Evolutionary conservation across 2,797 vertebrate species (phyloP).

Genomic region (Scyliorhinus canicula): DNA sequence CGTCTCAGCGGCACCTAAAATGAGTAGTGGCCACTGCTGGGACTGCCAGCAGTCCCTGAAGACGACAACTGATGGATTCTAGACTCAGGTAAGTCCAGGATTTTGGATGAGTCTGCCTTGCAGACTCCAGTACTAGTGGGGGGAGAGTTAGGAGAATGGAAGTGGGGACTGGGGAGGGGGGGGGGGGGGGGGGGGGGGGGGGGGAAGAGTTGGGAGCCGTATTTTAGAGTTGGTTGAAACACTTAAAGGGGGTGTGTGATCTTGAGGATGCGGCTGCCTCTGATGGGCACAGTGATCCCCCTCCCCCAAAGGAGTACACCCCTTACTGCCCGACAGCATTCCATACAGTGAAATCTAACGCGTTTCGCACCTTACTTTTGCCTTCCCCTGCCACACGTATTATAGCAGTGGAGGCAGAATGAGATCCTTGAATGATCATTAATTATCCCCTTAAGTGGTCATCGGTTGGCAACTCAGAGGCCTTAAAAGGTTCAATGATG

Average conservation of each 20-base stretch:
- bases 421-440: background rate
- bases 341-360: background rate
- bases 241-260: background rate
- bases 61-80: background rate
- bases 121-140: too few species aligned
- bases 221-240: too few species aligned
- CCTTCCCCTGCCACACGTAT: background rate
- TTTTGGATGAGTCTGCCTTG: background rate
- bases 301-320: background rate
- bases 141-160: too few species aligned
- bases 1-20: background rate
- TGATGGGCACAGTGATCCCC: too few species aligned
- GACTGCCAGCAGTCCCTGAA: background rate
- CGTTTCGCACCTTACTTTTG: background rate
- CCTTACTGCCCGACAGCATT: background rate
- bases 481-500: background rate
- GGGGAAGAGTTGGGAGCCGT: background rate
- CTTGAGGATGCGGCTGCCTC: background rate
- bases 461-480: background rate
- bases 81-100: background rate
- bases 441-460: background rate
- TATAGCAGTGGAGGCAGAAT: too few species aligned
- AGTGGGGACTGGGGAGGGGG: too few species aligned
- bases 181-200: too few species aligned
- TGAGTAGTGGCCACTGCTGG: background rate